Evolutionary conservation across 2,113 vertebrate genomes (phyloP).

Genomic region (Neotragus moschatus): DNA sequence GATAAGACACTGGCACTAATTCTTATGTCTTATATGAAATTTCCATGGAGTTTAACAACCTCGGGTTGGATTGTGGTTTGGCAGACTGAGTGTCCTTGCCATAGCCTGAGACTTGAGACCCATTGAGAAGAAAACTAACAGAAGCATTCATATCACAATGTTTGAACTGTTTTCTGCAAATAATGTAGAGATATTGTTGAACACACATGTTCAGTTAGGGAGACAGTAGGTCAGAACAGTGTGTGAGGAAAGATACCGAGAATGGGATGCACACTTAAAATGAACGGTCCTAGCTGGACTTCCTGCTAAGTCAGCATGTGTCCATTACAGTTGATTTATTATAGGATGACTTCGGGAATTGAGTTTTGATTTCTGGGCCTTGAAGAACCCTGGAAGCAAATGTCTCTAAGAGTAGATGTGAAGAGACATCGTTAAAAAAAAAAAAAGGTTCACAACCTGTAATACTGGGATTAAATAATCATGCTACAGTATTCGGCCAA

Average conservation of each 20-base stretch:
- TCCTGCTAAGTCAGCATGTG: not conserved
- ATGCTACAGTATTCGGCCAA: not conserved
- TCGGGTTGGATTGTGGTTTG: not conserved
- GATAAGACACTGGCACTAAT: not conserved
- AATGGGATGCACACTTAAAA: not conserved
- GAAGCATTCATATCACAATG: not conserved
- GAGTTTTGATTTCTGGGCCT: not conserved
- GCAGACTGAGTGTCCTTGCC: not conserved
- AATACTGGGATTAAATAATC: not conserved
- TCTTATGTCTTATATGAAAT: not conserved
- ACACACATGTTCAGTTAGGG: not conserved
- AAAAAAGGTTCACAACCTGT: not conserved
- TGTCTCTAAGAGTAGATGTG: not conserved
- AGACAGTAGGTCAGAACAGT: not conserved
- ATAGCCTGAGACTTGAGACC: not conserved
- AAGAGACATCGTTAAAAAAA: not conserved
- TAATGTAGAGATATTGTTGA: not conserved
- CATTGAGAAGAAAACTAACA: not conserved
- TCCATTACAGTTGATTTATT: not conserved
- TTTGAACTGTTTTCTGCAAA: not conserved
- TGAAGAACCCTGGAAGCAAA: not conserved
- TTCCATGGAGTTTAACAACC: not conserved
- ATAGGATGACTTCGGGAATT: not conserved
- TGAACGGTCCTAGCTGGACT: not conserved
- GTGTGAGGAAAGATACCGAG: not conserved